A percentile compares a stretch with the other conserved stretches of the same genome.
phyloP scores from a whole-genome alignment of 2,797 vertebrate species.

The Pteronotus mesoamericanus region DNA sequence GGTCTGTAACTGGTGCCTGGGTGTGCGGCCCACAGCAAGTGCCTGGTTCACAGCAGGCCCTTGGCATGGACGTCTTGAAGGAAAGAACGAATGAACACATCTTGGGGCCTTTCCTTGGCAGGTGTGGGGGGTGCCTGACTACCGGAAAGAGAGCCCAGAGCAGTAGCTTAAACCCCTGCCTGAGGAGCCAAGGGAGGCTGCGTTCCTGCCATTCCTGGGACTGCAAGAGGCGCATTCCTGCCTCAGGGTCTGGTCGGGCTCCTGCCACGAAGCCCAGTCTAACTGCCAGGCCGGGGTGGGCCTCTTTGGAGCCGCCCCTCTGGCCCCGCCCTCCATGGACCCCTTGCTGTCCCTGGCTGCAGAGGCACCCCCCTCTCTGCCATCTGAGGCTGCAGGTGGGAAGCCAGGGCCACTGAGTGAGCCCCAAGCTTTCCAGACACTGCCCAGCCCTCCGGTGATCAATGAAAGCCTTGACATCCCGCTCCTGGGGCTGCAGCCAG shows the following conservation, averaged over 20 bases:
- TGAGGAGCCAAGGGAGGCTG: neutral
- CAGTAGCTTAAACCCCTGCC: neutral
- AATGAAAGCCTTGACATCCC: slow-evolving; percentile 48
- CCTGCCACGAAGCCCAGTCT: slow-evolving; percentile 37
- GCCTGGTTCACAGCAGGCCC: neutral
- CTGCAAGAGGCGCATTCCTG: slow-evolving; percentile 64
- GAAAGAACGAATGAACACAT: neutral
- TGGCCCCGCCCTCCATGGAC: neutral
- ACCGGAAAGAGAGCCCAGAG: neutral
- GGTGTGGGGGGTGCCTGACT: neutral
- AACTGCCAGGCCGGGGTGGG: slow-evolving; percentile 10
- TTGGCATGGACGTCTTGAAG: neutral
- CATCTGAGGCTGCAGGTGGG: slow-evolving; percentile 50
- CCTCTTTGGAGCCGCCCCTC: neutral
- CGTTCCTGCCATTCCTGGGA: slow-evolving; percentile 63
- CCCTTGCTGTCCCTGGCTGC: slow-evolving; percentile 35
- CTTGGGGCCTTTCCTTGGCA: neutral
- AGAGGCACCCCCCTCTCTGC: slow-evolving; percentile 60
- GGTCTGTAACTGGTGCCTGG: neutral
- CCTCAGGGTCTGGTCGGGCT: neutral
- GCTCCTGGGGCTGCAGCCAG: slow-evolving; percentile 60
- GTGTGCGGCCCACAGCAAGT: neutral
- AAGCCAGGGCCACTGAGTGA: slow-evolving; percentile 60
- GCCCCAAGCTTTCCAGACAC: slow-evolving; percentile 53
- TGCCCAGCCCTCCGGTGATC: slow-evolving; percentile 30